Base-by-base conservation (phyloP, 2,113 vertebrate genomes). In the Anoura caudifer region DNA sequence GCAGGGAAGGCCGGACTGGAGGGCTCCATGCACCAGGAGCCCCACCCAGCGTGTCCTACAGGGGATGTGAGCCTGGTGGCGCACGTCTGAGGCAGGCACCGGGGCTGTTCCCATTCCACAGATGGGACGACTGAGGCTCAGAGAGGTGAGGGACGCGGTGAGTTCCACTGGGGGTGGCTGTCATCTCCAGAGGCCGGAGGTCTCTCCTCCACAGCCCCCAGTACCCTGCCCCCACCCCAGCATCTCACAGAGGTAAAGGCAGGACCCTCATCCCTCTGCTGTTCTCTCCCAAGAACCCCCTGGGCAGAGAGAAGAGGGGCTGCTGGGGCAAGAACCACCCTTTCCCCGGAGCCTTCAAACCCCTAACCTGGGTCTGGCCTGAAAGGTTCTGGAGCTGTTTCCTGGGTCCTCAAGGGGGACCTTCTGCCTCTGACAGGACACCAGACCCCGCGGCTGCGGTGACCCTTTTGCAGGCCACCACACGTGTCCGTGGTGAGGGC, bases 1-100 rank as follows among this genome's bases (percentile, higher is more conserved):
- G 24, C 59, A 3, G 12, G 24, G 47, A 24, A 11, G 28, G 22
- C 13, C 5, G 45, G 36, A 8, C 31, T 3, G 0, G 4, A 10
- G 4, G 0, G 63, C 47, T 28, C 14, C 24, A 1, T 0, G 6
- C 2, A 19, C 54, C 61, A 17, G 28, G 20, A 8, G 6, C 26
- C 10, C 41, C 20, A 7, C 70, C 43, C 24, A 0, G 13, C 3
- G 24, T 11, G 11, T 38, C 11, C 75, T n/a, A 4, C 4, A 2
- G 17, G 63, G 22, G 19, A 19, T 12, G 5, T 7, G 19, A 33
- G 16, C 61, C 54, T 7, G 11, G 20, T 26, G 2, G 56, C 15
- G 2, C 1, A 3, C 0, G 2, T 31, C 52, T 47, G 28, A 33
- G 13, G n/a, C 12, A 4, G 28, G n/a, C 14, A 13, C 22, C 17